Base-by-base conservation (phyloP, 2,888 invertebrate species). In the Cheilosia pagana region DNA sequence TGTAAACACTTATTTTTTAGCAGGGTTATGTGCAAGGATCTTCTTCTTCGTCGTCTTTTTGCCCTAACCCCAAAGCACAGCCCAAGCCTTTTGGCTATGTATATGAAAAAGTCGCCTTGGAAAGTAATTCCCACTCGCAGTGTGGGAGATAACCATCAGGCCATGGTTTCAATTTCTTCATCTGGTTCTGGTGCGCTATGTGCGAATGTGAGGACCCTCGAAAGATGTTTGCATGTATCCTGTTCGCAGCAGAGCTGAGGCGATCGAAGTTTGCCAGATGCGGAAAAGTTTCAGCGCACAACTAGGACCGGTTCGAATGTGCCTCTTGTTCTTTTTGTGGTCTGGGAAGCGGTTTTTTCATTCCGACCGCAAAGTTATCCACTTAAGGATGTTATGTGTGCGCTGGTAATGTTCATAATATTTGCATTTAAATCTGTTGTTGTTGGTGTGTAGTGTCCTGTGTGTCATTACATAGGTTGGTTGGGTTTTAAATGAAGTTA, bases 241-340 rank as follows among this genome's bases (percentile, higher is more conserved):
- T 7, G 50, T 25, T 50, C 21, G 39, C 48, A n/a, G 45, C 23
- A 12, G 57, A 57, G 52, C 76, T 72, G 62, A 63, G 67, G 71
- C 82, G 82, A 82, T 82, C 82, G 77, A 82, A 82, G 67, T 82
- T 82, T 67, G 39, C 82, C 82, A 82, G 77, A 82, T 82, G 76
- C 72, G 50, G 53, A 77, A 55, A 82, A 77, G 41, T 82, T 82
- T 77, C 77, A 77, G 53, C 39, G 39, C 39, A 60, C 52, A 52
- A n/a, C n/a, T n/a, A 62, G 41, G 53, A 65, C 55, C 59, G 16
- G 71, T 50, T 25, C 55, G 55, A n/a, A n/a, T 60, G 19, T 62
- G 52, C n/a, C 19, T 4, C 28, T 35, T 12, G 12, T 35, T 19
- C 45, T 53, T 43, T 65, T 28, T 23, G 41, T 12, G 45, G 21